Conservation (phyloP, 2,797 vertebrate genomes). For the Melanogrammus aeglefinus region DNA sequence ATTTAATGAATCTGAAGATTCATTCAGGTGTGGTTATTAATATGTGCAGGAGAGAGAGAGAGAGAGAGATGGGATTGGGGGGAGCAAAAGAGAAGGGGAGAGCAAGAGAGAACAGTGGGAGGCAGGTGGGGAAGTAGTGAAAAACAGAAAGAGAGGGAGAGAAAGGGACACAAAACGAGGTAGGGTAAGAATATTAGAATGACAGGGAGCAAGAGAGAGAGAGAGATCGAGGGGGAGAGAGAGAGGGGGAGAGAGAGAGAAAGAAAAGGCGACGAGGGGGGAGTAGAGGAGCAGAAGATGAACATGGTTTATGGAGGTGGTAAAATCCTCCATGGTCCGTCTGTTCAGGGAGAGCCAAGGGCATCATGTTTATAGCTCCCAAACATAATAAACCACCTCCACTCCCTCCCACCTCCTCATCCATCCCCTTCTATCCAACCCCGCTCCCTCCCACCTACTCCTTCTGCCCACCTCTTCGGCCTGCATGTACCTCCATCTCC, state of each 20-base stretch:
- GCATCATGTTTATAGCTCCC: conserved; percentile 78
- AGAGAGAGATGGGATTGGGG: not conserved
- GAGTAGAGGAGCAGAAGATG: conserved; percentile 60
- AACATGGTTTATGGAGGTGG: conserved; percentile 77
- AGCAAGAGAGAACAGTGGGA: not conserved
- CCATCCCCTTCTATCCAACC: conserved; percentile 43
- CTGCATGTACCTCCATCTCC: not conserved
- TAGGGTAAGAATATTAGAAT: not conserved
- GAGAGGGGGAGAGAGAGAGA: not conserved
- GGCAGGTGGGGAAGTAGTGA: not conserved
- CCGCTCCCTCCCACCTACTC: not conserved
- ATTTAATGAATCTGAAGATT: not conserved
- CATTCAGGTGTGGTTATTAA: not conserved
- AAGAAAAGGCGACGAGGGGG: not conserved
- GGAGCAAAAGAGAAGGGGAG: not conserved
- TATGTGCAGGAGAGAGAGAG: not conserved
- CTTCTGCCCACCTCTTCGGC: not conserved
- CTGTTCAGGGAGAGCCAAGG: conserved; percentile 79
- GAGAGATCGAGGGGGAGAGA: not conserved
- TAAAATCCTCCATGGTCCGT: conserved; percentile 81
- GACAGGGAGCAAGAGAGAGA: not conserved
- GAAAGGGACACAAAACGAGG: not conserved
- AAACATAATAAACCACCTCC: conserved; percentile 79
- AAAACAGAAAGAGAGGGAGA: not conserved
- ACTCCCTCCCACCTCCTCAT: conserved; percentile 63